These are phyloP conservation scores for Dasypogon diadema DNA, from an alignment of 2,888 invertebrate species.

Conservation along the genomic window DNA sequence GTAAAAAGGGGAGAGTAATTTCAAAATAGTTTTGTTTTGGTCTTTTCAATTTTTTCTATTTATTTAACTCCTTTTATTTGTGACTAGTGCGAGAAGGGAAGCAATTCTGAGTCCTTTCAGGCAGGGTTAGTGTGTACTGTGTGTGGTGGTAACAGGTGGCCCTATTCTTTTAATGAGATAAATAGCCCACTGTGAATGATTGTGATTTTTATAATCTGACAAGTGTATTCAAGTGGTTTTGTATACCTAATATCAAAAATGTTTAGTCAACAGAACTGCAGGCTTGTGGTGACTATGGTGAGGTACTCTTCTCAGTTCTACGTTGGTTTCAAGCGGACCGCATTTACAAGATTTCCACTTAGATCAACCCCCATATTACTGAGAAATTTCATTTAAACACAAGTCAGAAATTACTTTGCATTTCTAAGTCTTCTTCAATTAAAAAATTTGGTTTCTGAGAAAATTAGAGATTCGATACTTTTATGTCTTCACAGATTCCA, in stretches of 20 bases:
- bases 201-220: not conserved
- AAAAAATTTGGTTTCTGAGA: no score
- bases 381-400: no score
- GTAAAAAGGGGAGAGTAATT: constrained; percentile 21
- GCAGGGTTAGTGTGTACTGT: not conserved
- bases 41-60: constrained; percentile 36
- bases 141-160: constrained; percentile 22
- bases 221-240: constrained; percentile 3
- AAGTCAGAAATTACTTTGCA: no score
- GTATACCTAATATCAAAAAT: constrained; percentile 1
- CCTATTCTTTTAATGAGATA: constrained; percentile 5
- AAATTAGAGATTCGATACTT: no score
- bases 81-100: not conserved
- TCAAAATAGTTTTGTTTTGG: constrained; percentile 21
- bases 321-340: no score
- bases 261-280: constrained; percentile 37
- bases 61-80: constrained; percentile 40
- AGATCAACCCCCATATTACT: no score
- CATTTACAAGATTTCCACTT: no score
- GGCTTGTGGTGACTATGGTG: no score
- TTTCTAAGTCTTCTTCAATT: no score
- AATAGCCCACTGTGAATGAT: not conserved
- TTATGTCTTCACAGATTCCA: no score
- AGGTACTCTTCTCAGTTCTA: no score
- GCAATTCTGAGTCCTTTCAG: not conserved